Evolutionary conservation across 2,113 vertebrate species (phyloP), one percentile per base, ranked within the genome.

Genomic region (Elephantulus edwardii): DNA sequence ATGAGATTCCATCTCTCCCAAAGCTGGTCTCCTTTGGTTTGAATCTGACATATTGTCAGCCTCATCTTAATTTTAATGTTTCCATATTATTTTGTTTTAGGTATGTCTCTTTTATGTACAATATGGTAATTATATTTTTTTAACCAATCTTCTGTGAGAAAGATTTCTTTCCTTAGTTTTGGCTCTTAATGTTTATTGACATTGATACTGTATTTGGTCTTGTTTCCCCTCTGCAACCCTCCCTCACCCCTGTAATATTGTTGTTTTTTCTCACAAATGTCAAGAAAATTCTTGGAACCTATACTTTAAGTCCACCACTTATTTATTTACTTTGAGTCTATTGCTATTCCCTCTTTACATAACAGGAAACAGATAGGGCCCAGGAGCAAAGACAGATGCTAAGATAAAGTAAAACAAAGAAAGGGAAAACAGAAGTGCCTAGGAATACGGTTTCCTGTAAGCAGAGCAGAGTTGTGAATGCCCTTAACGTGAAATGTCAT

Each of bases 281-380:
- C 20, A 74, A 83, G 83, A 82, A 82, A 84, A 79, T n/a, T 26
- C 50, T 42, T 74, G 56, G 75, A 58, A 16, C 2, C 64, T 62
- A 0, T 6, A 6, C 3, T 89, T 83, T 48, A 60, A 30, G n/a
- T 58, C 50, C 44, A 72, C 68, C 46, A 40, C 42, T 83, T 70
- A 28, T 60, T 35, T 76, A n/a, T 76, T 86, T 62, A 33, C 44
- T 30, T 74, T 83, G 70, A 76, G 62, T 52, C 11, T 44, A 71
- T 60, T 28, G 26, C 16, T 48, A 80, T 42, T 64, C 42, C 33
- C 5, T 17, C 54, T 88, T 85, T 17, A 88, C 24, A 28, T 26
- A 68, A 92, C 89, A 86, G 80, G 90, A 86, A 90, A 30, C 44
- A 68, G 38, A 60, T 58, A 56, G 75, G 58, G 54, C 56, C 76